phyloP scores from a whole-genome alignment of 2,888 invertebrate species.

The Megalurothrips usitatus region DNA sequence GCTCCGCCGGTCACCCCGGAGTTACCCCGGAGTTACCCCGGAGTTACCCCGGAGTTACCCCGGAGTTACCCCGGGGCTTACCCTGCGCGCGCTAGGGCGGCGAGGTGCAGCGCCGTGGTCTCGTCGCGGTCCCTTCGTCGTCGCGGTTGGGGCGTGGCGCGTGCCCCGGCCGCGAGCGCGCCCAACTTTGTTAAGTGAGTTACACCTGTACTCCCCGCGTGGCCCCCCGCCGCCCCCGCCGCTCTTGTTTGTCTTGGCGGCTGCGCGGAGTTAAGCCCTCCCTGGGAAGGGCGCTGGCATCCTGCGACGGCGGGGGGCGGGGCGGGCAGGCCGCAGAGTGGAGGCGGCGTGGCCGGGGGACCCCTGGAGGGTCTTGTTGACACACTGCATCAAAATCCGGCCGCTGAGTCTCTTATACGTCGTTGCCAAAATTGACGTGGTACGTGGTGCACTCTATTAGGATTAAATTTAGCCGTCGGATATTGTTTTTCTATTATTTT shows the following conservation, averaged over 20 bases:
- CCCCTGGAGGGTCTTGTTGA: neutral
- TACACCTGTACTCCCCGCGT: too few species aligned
- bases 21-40: too few species aligned
- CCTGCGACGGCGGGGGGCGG: neutral
- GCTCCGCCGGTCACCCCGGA: too few species aligned
- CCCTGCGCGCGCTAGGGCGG: neutral
- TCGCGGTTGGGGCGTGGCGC: too few species aligned
- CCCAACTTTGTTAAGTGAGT: too few species aligned
- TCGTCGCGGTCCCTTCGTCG: neutral
- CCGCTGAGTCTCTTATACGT: neutral
- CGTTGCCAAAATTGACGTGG: neutral
- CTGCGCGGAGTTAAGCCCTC: neutral
- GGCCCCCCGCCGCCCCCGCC: too few species aligned
- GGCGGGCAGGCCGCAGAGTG: neutral
- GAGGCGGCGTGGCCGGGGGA: neutral
- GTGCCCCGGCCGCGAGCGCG: too few species aligned
- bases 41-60: too few species aligned
- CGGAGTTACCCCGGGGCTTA: too few species aligned
- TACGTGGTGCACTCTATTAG: too few species aligned
- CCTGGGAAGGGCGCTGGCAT: neutral
- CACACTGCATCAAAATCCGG: constrained; percentile 22
- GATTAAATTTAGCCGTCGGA: too few species aligned
- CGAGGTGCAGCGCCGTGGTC: neutral
- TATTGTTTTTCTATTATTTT: too few species aligned
- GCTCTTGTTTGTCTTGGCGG: neutral